A percentile compares a stretch with the other conserved stretches of the same genome.
phyloP scores from a whole-genome alignment of 2,113 vertebrate species.

The Crotalus viridis region DNA sequence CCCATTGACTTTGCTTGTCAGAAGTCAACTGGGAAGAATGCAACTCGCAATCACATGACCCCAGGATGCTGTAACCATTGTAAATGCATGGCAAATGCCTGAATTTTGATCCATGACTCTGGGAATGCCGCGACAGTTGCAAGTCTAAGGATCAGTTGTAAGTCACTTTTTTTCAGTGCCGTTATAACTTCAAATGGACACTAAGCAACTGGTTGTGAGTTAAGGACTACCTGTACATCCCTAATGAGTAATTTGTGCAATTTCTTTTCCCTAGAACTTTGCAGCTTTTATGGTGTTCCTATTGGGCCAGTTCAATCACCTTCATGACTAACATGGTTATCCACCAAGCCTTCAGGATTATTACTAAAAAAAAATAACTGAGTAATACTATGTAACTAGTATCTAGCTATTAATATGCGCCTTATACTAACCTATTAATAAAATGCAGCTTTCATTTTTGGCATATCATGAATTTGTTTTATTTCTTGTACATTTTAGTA shows the following conservation, averaged over 20 bases:
- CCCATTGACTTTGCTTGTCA: too few species aligned
- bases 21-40: too few species aligned
- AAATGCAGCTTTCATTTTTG: not conserved
- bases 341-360: not conserved
- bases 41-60: too few species aligned
- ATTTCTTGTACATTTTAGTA: not conserved
- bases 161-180: not conserved
- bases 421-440: not conserved
- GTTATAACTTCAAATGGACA: not conserved
- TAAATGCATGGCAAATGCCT: not conserved
- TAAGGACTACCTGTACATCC: not conserved
- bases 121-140: not conserved
- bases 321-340: not conserved
- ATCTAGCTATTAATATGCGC: not conserved
- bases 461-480: not conserved
- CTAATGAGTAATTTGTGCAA: not conserved
- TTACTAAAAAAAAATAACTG: not conserved
- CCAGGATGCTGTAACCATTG: not conserved
- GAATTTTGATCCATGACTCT: not conserved
- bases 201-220: not conserved
- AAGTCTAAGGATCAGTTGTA: not conserved
- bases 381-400: not conserved
- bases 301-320: not conserved
- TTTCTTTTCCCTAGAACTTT: not conserved
- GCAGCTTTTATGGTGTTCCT: not conserved